Conservation (phyloP, 2,113 vertebrate species). For the Callocephalon fimbriatum region DNA sequence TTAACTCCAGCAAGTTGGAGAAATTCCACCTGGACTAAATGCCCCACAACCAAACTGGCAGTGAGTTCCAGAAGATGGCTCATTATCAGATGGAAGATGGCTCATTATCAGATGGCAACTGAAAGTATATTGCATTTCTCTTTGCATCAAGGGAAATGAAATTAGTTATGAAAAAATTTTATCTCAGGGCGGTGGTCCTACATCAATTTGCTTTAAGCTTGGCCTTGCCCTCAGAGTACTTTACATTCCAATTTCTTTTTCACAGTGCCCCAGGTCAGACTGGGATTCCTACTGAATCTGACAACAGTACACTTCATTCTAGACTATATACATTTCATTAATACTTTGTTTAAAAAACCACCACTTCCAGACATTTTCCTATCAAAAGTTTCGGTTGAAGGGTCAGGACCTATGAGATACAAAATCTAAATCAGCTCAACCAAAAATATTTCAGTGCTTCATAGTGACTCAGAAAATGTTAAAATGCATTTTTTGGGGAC, state of each 20-base stretch:
- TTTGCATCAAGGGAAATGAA: not conserved
- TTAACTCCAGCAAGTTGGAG: constrained; percentile 28
- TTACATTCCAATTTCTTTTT: not conserved
- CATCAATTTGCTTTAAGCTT: not conserved
- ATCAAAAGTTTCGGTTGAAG: not conserved
- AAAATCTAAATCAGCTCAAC: not conserved
- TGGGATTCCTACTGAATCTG: not conserved
- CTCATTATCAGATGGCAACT: not conserved
- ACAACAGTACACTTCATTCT: not conserved
- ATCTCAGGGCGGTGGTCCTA: not conserved
- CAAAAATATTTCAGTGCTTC: not conserved
- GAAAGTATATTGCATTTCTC: not conserved
- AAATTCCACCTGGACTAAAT: constrained; percentile 45
- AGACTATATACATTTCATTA: not conserved
- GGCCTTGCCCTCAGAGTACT: not conserved
- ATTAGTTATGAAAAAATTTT: not conserved
- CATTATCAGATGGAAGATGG: not conserved
- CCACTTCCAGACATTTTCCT: not conserved
- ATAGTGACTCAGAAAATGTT: not conserved
- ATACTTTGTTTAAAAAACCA: not conserved
- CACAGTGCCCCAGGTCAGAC: not conserved
- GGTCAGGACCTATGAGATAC: not conserved
- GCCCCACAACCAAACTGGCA: not conserved
- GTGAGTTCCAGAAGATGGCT: not conserved
- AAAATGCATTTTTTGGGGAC: not conserved